A percentile compares a stretch with the other conserved stretches of the same genome.
These are phyloP conservation scores for Lytechinus pictus DNA, from an alignment of 35 echinoderm and acorn worm genomes.

Conservation along the genomic window DNA sequence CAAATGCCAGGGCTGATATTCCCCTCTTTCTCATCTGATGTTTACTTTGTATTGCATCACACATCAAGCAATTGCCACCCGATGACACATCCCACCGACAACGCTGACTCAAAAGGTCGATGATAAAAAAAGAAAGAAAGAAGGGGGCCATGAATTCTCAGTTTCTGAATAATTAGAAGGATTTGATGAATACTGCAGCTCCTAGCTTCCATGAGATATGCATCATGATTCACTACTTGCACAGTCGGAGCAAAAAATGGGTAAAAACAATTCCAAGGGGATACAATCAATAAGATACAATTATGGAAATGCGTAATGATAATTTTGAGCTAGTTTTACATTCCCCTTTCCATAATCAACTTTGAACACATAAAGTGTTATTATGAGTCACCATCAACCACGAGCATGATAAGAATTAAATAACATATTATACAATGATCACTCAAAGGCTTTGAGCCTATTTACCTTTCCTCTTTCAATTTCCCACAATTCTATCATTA, in stretches of 20 bases:
- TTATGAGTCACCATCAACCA: too few species aligned
- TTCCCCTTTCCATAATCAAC: too few species aligned
- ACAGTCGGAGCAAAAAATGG: not conserved
- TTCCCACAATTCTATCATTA: not conserved
- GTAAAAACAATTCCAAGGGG: not conserved
- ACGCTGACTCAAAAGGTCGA: not conserved
- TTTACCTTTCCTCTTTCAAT: not conserved
- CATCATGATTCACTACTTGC: not conserved
- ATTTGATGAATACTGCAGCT: not conserved
- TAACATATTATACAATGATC: too few species aligned
- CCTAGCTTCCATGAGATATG: not conserved
- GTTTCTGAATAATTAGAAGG: not conserved
- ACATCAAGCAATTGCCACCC: not conserved
- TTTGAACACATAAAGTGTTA: too few species aligned
- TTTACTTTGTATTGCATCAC: not conserved
- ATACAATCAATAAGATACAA: too few species aligned
- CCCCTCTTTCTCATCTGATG: not conserved
- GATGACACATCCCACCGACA: not conserved
- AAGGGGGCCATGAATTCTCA: not conserved
- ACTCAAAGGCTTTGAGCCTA: not conserved
- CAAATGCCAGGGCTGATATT: constrained; percentile 2
- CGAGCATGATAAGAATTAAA: too few species aligned
- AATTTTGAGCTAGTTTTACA: too few species aligned
- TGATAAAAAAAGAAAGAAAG: not conserved
- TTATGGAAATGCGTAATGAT: too few species aligned